Base-by-base conservation (phyloP, 2,888 invertebrate genomes). In the Anodontia alba region DNA sequence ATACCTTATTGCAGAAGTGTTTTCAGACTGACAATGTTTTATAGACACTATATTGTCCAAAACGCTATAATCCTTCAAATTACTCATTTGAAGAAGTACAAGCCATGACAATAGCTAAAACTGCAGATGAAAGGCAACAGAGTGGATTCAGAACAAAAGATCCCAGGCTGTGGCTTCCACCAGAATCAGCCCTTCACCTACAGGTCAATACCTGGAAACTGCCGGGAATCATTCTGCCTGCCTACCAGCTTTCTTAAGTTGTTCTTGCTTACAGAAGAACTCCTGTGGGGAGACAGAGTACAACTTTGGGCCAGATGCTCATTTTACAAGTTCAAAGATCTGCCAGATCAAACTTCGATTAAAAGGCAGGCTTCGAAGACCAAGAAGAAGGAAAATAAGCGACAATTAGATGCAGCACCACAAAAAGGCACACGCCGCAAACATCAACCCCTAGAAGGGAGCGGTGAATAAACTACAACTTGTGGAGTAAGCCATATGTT, bases 81-180 rank as follows among this genome's bases (percentile, higher is more conserved):
- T 20, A 51, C 23, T n/a, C 51, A 51, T 51, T 51, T 51, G 8
- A 51, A n/a, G 51, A 51, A n/a, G 51, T 51, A 51, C 20, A n/a
- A 20, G 8, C 51, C 23, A n/a, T 51, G 51, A 51, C 51, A 10
- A 51, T 51, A n/a, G 51, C 15, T 12, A 51, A 51, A 8, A 51
- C 51, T n/a, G 23, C 15, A n/a, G n/a, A n/a, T n/a, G n/a, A n/a
- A n/a, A n/a, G n/a, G n/a, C n/a, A n/a, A n/a, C n/a, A n/a, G n/a
- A 51, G 51, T 51, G 51, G 51, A 51, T 51, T 51, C 51, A 51
- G n/a, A 51, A 51, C 51, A 51, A 51, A n/a, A n/a, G 51, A 51
- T 20, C 51, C 51, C 5, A 51, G 51, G n/a, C 15, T 17, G 20
- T 51, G 51, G 51, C 51, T 51, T 12, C 51, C 51, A 8, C 51